Conservation (phyloP, 2,888 invertebrate genomes). For the Morinoia aosen region DNA sequence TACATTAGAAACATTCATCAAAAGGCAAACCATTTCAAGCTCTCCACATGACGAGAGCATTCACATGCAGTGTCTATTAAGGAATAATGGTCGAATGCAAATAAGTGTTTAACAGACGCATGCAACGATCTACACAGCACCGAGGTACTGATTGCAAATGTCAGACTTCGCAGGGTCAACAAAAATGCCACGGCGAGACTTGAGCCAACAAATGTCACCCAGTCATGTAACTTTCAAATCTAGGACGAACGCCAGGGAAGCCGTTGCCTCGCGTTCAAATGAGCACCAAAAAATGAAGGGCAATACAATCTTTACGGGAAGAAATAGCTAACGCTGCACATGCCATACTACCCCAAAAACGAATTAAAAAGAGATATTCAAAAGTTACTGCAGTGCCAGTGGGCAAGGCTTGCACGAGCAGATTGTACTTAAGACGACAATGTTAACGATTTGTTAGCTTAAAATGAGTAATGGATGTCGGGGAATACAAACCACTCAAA, state of each 20-base stretch:
- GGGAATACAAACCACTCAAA: background rate
- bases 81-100: background rate
- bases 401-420: background rate
- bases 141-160: background rate
- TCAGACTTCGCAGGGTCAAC: background rate
- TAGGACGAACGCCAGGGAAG: background rate
- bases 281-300: background rate
- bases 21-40: background rate
- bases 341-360: background rate
- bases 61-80: background rate
- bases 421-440: background rate
- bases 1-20: background rate
- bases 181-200: background rate
- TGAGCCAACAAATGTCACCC: background rate
- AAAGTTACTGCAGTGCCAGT: background rate
- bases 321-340: background rate
- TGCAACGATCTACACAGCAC: background rate
- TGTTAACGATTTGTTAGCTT: background rate
- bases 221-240: background rate
- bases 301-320: background rate
- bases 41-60: background rate
- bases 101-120: background rate
- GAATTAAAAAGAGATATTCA: background rate
- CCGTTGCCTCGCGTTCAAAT: background rate
- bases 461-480: background rate